These are phyloP conservation scores for Orthosia gothica DNA, from an alignment of 2,888 invertebrate species.

Conservation along the genomic window DNA sequence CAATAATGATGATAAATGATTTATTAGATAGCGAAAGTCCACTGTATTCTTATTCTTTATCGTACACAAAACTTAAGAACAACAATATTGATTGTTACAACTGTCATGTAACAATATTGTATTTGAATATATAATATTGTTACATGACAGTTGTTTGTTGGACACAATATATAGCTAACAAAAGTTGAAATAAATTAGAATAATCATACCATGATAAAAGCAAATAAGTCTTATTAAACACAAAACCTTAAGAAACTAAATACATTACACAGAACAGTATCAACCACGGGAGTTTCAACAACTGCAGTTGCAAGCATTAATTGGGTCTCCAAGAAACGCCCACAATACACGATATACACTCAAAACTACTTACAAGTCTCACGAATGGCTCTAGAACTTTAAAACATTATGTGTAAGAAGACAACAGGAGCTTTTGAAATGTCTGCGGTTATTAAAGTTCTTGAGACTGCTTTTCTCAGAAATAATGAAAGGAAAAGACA, in stretches of 20 bases:
- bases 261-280: slow-evolving; percentile 25
- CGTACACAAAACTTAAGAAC: no score
- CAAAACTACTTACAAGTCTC: slow-evolving; percentile 74
- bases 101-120: no score
- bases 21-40: no score
- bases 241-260: slow-evolving; percentile 4
- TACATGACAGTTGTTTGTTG: no score
- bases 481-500: no score
- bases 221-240: neutral
- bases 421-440: slow-evolving; percentile 11
- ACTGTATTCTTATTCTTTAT: no score
- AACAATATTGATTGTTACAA: no score
- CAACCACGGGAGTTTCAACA: neutral
- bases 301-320: slow-evolving; percentile 63
- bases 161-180: no score
- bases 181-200: neutral
- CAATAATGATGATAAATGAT: no score
- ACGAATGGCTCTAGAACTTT: slow-evolving; percentile 70
- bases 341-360: slow-evolving; percentile 75
- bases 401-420: slow-evolving; percentile 58
- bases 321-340: slow-evolving; percentile 66
- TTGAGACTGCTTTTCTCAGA: neutral
- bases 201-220: neutral
- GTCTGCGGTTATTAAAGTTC: slow-evolving; percentile 20
- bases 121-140: no score